Evolutionary conservation across 2,113 vertebrate species (phyloP), one percentile per base, ranked within the genome.

Genomic region (Pseudopipra pipra): DNA sequence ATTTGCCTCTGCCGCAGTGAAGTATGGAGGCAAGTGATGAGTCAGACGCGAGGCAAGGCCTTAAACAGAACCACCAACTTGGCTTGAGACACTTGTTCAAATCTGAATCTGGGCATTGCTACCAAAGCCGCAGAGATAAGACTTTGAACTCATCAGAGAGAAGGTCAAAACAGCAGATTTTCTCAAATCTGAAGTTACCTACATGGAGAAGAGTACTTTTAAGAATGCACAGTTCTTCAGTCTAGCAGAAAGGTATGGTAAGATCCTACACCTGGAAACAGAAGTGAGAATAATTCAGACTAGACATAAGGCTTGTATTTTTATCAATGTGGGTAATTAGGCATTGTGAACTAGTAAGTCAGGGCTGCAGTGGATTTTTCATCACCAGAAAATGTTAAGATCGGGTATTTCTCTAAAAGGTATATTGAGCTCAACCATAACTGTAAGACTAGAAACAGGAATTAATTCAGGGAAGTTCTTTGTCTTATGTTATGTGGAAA

Each of bases 131-230:
- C 61, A 77, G 63, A 86, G 75, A 51, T 70, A 92, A 87, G 75
- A 43, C 68, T 92, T 91, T 89, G 85, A 95, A 80, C 62, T 71
- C 83, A 63, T 59, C 51, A 70, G 43, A 87, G 46, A 71, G 56
- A 93, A 91, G 76, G 87, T 94, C 73, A 77, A 92, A 86, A 84
- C 75, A 80, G 33, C 39, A 91, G n/a, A 72, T 90, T 95, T 95
- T 81, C 80, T 93, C 21, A 65, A 78, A 96, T 84, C 72, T 54
- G 41, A 49, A 68, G 56, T 71, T 84, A 90, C 61, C 83, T 89
- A 56, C 52, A 54, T 65, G 41, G n/a, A 49, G n/a, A 92, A 86
- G 39, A 54, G 12, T 44, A 68, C 83, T 93, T 88, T 84, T 68
- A 93, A 81, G 87, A 90, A 72, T 6, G 17, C 43, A 68, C 28